Percentiles rank a stretch among this genome's conserved stretches.
phyloP scores from a whole-genome alignment of 2,888 invertebrate species.

The Phyto melanocephala region DNA sequence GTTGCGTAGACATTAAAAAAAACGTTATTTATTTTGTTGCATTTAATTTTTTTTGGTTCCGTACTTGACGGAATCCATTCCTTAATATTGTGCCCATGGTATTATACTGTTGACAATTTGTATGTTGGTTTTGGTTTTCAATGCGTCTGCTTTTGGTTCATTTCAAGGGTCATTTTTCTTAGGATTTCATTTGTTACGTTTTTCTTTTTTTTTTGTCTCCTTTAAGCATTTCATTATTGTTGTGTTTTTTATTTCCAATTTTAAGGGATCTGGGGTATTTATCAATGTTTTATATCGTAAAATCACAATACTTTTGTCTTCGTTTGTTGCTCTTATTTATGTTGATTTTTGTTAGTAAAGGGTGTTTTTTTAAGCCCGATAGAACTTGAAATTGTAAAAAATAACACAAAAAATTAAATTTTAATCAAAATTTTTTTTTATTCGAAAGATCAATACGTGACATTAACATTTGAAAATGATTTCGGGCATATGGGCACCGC shows the following conservation, averaged over 20 bases:
- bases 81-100: constrained; percentile 1
- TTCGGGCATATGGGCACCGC: too few species aligned
- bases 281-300: constrained; percentile 59
- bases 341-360: too few species aligned
- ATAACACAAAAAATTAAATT: too few species aligned
- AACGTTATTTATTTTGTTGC: neutral
- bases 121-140: neutral
- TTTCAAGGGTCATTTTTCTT: constrained; percentile 57
- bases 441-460: too few species aligned
- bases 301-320: constrained; percentile 60
- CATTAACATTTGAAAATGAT: too few species aligned
- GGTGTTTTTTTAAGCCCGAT: too few species aligned
- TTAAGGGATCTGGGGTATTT: constrained; percentile 59
- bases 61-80: constrained; percentile 10
- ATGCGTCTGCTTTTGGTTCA: constrained; percentile 14
- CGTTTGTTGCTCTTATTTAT: constrained; percentile 26
- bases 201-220: neutral
- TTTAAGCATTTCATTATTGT: constrained; percentile 38
- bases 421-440: too few species aligned
- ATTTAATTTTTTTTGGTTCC: neutral
- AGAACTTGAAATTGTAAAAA: too few species aligned
- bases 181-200: constrained; percentile 48
- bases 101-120: constrained; percentile 33
- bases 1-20: constrained; percentile 55
- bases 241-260: constrained; percentile 1